Percentiles rank a stretch among this genome's conserved stretches.
These are phyloP conservation scores for Leuciscus waleckii DNA, from an alignment of 2,797 vertebrate genomes.

Conservation along the genomic window DNA sequence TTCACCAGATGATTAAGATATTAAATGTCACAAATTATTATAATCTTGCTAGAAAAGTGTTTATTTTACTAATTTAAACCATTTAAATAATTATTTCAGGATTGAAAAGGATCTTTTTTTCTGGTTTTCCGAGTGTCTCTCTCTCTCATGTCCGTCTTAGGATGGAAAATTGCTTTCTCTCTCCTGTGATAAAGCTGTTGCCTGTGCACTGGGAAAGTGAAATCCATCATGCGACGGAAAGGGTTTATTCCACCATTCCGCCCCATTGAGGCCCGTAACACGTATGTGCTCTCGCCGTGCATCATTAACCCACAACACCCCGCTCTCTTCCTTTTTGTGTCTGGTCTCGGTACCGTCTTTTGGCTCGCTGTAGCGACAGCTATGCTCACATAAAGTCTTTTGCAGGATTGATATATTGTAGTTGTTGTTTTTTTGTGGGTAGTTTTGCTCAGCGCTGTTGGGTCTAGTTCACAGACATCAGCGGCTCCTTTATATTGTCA, in stretches of 20 bases:
- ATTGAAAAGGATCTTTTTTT: slow-evolving; percentile 65
- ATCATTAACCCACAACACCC: slow-evolving; percentile 72
- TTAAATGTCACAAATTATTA: slow-evolving; percentile 4
- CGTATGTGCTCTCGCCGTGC: slow-evolving; percentile 70
- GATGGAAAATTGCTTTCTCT: slow-evolving; percentile 67
- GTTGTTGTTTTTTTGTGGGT: slow-evolving; percentile 7
- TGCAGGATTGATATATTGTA: slow-evolving; percentile 25
- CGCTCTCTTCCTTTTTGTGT: slow-evolving; percentile 40
- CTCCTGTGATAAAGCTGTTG: slow-evolving; percentile 80
- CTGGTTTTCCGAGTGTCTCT: slow-evolving; percentile 66
- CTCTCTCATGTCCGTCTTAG: slow-evolving; percentile 52
- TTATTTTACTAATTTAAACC: background rate
- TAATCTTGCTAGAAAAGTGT: background rate
- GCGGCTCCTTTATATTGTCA: slow-evolving; percentile 10
- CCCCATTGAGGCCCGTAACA: slow-evolving; percentile 72
- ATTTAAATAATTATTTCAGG: slow-evolving; percentile 3
- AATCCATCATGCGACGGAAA: slow-evolving; percentile 73
- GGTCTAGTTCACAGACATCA: slow-evolving; percentile 28
- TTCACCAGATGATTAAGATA: slow-evolving; percentile 4
- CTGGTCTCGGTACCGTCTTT: slow-evolving; percentile 3
- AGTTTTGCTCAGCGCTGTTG: slow-evolving; percentile 15
- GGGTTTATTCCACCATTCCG: slow-evolving; percentile 70
- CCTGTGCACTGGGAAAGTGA: slow-evolving; percentile 72
- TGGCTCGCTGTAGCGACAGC: background rate
- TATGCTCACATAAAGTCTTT: slow-evolving; percentile 7